Conservation (phyloP, 2,888 invertebrate genomes). For the Actias luna region DNA sequence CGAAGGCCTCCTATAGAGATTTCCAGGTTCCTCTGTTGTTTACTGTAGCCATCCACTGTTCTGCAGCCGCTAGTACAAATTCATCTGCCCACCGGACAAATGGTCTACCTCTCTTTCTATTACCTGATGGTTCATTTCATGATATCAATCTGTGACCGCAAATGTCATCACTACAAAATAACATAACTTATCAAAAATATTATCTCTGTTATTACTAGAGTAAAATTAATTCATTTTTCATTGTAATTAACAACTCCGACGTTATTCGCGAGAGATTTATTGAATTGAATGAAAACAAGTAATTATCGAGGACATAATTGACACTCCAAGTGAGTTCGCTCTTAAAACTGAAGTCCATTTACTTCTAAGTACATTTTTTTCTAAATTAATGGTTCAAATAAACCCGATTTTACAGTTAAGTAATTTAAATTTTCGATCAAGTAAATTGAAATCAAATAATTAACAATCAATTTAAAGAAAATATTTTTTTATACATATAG, state of each 20-base stretch:
- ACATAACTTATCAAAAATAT: not conserved
- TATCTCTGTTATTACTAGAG: not conserved
- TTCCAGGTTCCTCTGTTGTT: no score
- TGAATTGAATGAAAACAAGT: not conserved
- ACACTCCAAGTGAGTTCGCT: not conserved
- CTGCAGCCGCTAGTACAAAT: no score
- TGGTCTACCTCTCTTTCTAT: no score
- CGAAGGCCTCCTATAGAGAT: no score
- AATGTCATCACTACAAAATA: not conserved
- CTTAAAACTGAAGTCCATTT: not conserved
- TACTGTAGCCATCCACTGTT: no score
- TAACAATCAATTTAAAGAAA: not conserved
- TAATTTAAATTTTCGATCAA: not conserved
- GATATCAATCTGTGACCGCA: no score
- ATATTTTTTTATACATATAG: no score
- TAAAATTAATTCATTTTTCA: not conserved
- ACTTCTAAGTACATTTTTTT: not conserved
- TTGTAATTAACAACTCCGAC: not conserved
- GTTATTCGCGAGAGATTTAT: not conserved
- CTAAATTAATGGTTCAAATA: not conserved
- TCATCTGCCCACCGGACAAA: no score
- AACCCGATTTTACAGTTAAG: not conserved
- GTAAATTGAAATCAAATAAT: not conserved
- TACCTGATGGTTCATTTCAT: no score
- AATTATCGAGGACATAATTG: not conserved